These are phyloP conservation scores for Drosophila aff. DNA, from an alignment of 1,140 invertebrate species.

Conservation along the genomic window DNA sequence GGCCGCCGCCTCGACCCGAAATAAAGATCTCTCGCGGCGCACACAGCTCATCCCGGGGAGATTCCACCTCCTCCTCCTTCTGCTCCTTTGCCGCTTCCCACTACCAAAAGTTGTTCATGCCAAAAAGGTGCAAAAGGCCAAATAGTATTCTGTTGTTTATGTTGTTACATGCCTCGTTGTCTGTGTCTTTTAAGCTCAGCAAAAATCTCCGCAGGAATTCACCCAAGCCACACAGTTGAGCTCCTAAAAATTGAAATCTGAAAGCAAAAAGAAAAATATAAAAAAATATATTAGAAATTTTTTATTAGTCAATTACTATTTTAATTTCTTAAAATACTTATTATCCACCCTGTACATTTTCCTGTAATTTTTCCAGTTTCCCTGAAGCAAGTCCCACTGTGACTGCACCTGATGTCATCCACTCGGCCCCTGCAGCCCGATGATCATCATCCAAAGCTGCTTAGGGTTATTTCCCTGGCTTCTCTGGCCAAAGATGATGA, in stretches of 20 bases:
- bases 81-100: constrained; percentile 10
- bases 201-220: constrained; percentile 71
- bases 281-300: no score
- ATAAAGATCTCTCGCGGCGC: constrained; percentile 76
- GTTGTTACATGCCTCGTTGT: constrained; percentile 76
- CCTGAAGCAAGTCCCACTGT: constrained; percentile 33
- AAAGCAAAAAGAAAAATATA: no score
- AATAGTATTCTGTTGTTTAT: constrained; percentile 82
- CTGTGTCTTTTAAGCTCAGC: constrained; percentile 57
- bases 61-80: constrained; percentile 7
- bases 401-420: constrained; percentile 70
- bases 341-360: background rate
- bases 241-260: background rate
- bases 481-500: constrained; percentile 7
- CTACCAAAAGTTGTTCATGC: constrained; percentile 75
- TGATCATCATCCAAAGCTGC: constrained; percentile 34
- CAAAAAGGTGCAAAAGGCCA: constrained; percentile 82
- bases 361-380: background rate
- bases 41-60: constrained; percentile 61
- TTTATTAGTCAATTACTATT: no score
- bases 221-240: constrained; percentile 34
- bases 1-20: constrained; percentile 66
- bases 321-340: background rate
- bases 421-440: constrained; percentile 18
- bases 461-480: constrained; percentile 42